A percentile compares a stretch with the other conserved stretches of the same genome.
Conservation (phyloP, 2,797 vertebrate genomes). For the Naso thynnoides region DNA sequence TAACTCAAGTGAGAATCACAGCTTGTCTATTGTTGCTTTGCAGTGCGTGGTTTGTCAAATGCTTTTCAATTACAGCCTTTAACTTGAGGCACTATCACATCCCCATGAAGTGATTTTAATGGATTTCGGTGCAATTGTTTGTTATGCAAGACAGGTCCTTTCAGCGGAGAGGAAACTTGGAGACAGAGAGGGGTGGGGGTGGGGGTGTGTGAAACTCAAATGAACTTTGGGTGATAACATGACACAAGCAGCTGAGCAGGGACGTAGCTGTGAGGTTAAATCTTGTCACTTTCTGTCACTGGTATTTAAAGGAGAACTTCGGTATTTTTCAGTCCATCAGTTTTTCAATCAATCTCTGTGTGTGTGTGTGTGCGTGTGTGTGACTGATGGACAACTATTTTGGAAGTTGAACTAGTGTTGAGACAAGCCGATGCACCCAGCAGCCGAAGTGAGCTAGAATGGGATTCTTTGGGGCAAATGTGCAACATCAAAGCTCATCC, state of each 20-base stretch:
- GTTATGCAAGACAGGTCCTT: constrained; percentile 78
- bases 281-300: constrained; percentile 54
- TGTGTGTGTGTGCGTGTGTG: too few relatives aligned
- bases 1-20: constrained; percentile 76
- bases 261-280: constrained; percentile 44
- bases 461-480: too few relatives aligned
- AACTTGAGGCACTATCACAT: constrained; percentile 80
- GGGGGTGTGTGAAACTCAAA: constrained; percentile 59
- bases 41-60: constrained; percentile 79
- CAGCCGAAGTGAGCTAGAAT: too few relatives aligned
- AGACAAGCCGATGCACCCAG: too few relatives aligned
- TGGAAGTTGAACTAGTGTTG: too few relatives aligned
- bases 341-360: too few relatives aligned
- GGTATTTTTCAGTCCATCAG: too few relatives aligned
- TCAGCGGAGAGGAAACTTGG: constrained; percentile 37
- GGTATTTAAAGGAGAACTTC: too few relatives aligned
- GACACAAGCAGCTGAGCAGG: constrained; percentile 63
- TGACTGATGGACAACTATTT: too few relatives aligned
- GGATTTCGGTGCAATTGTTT: constrained; percentile 80
- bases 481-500: too few relatives aligned
- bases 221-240: constrained; percentile 68
- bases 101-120: constrained; percentile 82
- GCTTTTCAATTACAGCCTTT: constrained; percentile 82
- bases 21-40: constrained; percentile 78
- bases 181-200: constrained; percentile 14